Percentiles rank a stretch among this genome's conserved stretches.
These are phyloP conservation scores for Mechanitis mazaeus DNA, from an alignment of 2,888 invertebrate species.

Conservation along the genomic window DNA sequence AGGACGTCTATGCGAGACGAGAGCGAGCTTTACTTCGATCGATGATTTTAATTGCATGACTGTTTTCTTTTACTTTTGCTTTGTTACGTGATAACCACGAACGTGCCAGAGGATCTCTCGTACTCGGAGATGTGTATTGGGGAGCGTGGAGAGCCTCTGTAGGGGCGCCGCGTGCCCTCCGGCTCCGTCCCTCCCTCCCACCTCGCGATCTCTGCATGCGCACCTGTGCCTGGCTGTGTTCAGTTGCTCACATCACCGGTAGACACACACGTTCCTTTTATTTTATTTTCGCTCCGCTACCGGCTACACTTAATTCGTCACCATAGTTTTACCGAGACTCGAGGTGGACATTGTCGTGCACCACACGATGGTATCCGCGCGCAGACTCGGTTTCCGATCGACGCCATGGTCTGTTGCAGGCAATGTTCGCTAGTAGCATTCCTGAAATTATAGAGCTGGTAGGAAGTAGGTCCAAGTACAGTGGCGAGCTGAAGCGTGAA, in stretches of 20 bases:
- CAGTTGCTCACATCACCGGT: slow-evolving; percentile 76
- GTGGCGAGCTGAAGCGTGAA: slow-evolving; percentile 99
- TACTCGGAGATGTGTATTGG: slow-evolving; percentile 45
- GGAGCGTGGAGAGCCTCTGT: slow-evolving; percentile 22
- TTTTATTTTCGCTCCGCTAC: slow-evolving; percentile 72
- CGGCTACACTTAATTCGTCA: slow-evolving; percentile 68
- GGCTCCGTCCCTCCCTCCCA: slow-evolving; percentile 57
- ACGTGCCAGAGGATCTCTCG: slow-evolving; percentile 61
- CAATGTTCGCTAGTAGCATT: slow-evolving; percentile 99
- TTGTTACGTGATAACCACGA: slow-evolving; percentile 70
- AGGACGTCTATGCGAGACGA: slow-evolving; percentile 50
- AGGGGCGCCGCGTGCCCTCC: slow-evolving; percentile 31
- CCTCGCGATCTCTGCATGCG: slow-evolving; percentile 72
- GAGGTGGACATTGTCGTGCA: slow-evolving; percentile 75
- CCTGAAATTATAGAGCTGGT: slow-evolving; percentile 99
- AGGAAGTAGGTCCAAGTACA: slow-evolving; percentile 99
- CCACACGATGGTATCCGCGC: slow-evolving; percentile 71
- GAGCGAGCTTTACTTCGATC: slow-evolving; percentile 54
- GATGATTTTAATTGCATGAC: slow-evolving; percentile 58
- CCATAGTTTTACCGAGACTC: slow-evolving; percentile 67
- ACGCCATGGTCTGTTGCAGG: slow-evolving; percentile 88
- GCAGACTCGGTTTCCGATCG: slow-evolving; percentile 61
- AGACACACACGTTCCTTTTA: slow-evolving; percentile 71
- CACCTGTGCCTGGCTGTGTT: slow-evolving; percentile 77
- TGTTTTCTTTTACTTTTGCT: slow-evolving; percentile 76